These are phyloP conservation scores for Heterocephalus glaber DNA, from an alignment of 2,113 vertebrate species.

Conservation along the genomic window DNA sequence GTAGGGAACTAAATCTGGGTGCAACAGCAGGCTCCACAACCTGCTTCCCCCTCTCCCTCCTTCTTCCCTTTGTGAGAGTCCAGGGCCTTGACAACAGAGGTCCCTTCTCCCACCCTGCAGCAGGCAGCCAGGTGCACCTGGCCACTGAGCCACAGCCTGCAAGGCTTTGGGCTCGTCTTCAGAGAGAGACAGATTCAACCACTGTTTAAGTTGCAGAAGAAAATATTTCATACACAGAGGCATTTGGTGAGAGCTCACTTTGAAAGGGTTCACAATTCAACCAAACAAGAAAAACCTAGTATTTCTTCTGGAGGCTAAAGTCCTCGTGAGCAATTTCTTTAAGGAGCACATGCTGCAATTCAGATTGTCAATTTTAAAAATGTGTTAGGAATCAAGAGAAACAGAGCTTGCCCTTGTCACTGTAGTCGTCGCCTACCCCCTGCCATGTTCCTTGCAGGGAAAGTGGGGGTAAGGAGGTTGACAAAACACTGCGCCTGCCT, in stretches of 20 bases:
- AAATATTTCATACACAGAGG: constrained; percentile 51
- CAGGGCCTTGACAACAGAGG: constrained; percentile 25
- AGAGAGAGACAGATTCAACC: background rate
- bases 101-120: background rate
- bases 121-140: background rate
- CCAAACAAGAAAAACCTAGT: background rate
- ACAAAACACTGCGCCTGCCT: background rate
- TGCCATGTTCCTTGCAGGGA: background rate
- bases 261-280: constrained; percentile 43
- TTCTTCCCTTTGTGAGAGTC: background rate
- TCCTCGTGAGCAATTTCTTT: background rate
- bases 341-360: constrained; percentile 27
- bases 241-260: constrained; percentile 42
- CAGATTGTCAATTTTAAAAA: constrained; percentile 12
- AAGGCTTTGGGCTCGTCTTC: background rate
- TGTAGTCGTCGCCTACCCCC: background rate
- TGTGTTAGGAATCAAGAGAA: background rate
- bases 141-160: constrained; percentile 2
- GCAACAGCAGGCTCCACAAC: constrained; percentile 66
- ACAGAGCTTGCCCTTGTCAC: background rate
- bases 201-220: constrained; percentile 28
- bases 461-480: background rate
- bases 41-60: constrained; percentile 1
- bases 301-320: background rate
- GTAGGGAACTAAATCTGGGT: constrained; percentile 59